These are phyloP conservation scores for Amazona finschi DNA, from an alignment of 2,797 vertebrate genomes.

Conservation along the genomic window DNA sequence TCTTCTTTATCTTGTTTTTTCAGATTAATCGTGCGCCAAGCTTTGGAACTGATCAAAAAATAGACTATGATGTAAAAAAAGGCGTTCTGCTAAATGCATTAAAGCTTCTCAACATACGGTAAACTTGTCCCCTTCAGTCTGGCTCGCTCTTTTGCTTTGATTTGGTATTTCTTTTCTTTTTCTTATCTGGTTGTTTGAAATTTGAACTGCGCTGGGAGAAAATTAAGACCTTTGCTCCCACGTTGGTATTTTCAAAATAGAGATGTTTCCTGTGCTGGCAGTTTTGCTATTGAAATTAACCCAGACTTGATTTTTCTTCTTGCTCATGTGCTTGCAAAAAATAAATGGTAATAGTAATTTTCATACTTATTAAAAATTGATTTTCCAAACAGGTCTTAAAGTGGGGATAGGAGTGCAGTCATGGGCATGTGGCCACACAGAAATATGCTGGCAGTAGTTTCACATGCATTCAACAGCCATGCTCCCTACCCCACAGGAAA, in stretches of 20 bases:
- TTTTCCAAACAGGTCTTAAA: neutral
- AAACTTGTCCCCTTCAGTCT: neutral
- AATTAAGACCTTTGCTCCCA: neutral
- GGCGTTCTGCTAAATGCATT: conserved; percentile 92
- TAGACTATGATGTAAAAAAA: conserved; percentile 97
- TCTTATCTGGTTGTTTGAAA: neutral
- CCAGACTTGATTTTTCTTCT: neutral
- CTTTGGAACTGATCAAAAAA: conserved; percentile 98
- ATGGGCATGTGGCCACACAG: neutral
- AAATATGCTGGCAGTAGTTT: neutral
- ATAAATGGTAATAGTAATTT: neutral
- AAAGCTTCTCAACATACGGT: conserved; percentile 96
- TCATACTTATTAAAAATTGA: neutral
- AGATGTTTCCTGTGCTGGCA: neutral
- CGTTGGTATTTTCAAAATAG: neutral
- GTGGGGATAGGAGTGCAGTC: neutral
- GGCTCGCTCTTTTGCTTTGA: neutral
- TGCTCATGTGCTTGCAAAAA: neutral
- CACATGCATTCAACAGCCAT: neutral
- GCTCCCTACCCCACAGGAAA: neutral
- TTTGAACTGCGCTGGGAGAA: neutral
- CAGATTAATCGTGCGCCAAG: conserved; percentile 99
- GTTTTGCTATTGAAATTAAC: neutral
- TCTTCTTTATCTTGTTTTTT: conserved; percentile 53
- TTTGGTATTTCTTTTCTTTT: neutral